phyloP scores from a whole-genome alignment of 2,797 vertebrate genomes.

The Melopsittacus undulatus region DNA sequence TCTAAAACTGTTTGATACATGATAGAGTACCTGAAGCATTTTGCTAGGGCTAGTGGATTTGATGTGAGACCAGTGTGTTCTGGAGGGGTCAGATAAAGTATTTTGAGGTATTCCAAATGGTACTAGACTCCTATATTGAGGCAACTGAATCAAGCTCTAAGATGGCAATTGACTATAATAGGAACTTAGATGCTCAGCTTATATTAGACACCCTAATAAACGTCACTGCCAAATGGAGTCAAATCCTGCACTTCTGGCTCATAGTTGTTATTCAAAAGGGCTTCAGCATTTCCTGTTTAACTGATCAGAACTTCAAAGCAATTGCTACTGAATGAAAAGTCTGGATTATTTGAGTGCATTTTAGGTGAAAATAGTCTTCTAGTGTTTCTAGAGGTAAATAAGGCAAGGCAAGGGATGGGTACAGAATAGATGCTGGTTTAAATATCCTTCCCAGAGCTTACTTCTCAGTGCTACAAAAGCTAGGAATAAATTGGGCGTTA shows the following conservation, averaged over 20 bases:
- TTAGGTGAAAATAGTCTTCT: not conserved
- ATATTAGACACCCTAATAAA: not conserved
- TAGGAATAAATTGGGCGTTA: not conserved
- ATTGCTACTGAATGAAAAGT: not conserved
- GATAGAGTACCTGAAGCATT: not conserved
- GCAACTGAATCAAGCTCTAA: not conserved
- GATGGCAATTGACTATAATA: not conserved
- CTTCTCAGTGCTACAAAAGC: not conserved
- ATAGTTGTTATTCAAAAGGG: not conserved
- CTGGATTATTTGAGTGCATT: not conserved
- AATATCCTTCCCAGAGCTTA: not conserved
- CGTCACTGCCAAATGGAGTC: not conserved
- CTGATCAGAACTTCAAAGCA: not conserved
- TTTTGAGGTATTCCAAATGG: not conserved
- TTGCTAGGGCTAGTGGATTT: not conserved
- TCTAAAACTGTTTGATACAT: not conserved
- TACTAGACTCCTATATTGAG: not conserved
- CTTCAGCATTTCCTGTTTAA: not conserved
- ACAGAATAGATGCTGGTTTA: not conserved
- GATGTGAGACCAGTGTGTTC: not conserved
- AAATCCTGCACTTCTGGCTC: not conserved
- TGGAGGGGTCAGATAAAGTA: not conserved
- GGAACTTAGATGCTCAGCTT: not conserved
- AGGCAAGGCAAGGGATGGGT: not conserved
- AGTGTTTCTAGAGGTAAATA: not conserved